Evolutionary conservation across 2,797 vertebrate genomes (phyloP), one percentile per base, ranked within the genome.

Genomic region (Macroramphosus scolopax): DNA sequence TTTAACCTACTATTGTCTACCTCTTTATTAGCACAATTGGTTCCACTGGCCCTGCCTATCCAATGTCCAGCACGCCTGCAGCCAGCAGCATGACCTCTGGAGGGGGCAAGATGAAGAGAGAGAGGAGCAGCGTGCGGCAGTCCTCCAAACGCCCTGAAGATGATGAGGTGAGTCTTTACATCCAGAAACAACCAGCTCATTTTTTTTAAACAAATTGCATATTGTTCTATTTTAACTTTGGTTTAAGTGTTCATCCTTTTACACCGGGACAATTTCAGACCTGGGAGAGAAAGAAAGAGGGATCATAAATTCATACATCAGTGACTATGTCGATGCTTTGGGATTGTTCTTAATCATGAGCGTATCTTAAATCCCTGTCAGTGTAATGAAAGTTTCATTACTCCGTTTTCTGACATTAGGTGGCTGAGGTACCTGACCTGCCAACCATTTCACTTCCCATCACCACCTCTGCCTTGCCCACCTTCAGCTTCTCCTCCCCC

Each of bases 61-160:
- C 92, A 51, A 76, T 88, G 72, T 91, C 92, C 42, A 83, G 91
- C 78, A 87, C 90, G 49, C 92, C 94, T 69, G 89, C 91, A 59
- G 81, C 91, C 75, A 94, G 92, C n/a, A 89, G 89, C 12, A 31
- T 89, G 10, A 71, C 76, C 57, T 87, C 86, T 35, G 92, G 90
- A 81, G 89, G 89, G 5, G 95, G 95, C 39, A 98, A 98, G 84
- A 98, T 98, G 90, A 95, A 92, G 75, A 87, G 92, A 61, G 95
- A 91, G 38, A 91, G 92, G 73, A 88, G 79, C 41, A 78, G 80
- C 8, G 70, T 71, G 22, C 72, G 91, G 25, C 88, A 87, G 45
- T 71, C 89, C 24, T 78, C 90, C 54, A 94, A 93, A 82, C 83
- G 75, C 48, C 54, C 75, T 32, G 89, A 90, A 1, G 87, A 93